These are phyloP conservation scores for Zosterops borbonicus DNA, from an alignment of 2,113 vertebrate species.

Conservation along the genomic window DNA sequence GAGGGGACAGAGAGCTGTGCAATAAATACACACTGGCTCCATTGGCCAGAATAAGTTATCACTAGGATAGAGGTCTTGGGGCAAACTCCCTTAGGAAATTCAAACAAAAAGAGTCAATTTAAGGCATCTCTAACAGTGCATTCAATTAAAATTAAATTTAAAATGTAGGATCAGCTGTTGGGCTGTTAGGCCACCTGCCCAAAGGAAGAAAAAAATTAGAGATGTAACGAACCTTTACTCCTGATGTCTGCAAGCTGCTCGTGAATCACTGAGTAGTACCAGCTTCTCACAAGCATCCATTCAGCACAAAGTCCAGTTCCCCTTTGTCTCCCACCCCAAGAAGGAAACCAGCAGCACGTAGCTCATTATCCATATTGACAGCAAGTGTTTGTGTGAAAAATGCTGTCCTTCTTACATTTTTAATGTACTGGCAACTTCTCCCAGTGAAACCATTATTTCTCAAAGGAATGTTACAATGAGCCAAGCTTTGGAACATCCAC, in stretches of 20 bases:
- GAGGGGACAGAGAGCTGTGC: conserved; percentile 20
- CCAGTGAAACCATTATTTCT: conserved; percentile 17
- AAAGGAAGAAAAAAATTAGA: conserved; percentile 32
- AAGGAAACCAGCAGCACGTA: background rate
- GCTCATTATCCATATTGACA: conserved; percentile 24
- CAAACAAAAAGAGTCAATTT: conserved; percentile 71
- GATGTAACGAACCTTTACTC: conserved; percentile 25
- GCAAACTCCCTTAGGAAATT: conserved; percentile 72
- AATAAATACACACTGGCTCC: conserved; percentile 66
- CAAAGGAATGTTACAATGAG: background rate
- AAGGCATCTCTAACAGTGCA: conserved; percentile 63
- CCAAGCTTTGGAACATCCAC: background rate
- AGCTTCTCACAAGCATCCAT: background rate
- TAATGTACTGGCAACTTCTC: background rate
- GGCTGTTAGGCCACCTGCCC: conserved; percentile 55
- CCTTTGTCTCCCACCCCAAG: background rate
- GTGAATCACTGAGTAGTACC: background rate
- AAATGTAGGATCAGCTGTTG: conserved; percentile 63
- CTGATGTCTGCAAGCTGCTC: background rate
- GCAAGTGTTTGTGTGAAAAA: conserved; percentile 20
- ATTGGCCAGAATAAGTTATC: conserved; percentile 79
- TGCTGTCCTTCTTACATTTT: conserved; percentile 13
- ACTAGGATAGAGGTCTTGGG: conserved; percentile 71
- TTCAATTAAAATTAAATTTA: conserved; percentile 78
- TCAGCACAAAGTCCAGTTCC: background rate